Evolutionary conservation across 2,113 vertebrate species (phyloP).

Genomic region (Ovibos moschatus): DNA sequence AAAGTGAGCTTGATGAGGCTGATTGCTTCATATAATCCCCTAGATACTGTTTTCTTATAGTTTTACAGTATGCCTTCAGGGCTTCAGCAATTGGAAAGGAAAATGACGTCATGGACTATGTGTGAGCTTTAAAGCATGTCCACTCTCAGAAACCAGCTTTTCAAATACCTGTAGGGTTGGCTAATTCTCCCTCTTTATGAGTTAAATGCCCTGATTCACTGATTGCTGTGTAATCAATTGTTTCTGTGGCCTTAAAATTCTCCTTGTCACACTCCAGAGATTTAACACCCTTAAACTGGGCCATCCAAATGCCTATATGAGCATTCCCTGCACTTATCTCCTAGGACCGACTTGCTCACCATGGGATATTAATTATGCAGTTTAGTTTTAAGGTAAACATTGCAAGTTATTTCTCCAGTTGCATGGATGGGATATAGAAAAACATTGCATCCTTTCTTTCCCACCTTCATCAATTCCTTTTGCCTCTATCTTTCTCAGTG

Average conservation of each 20-base stretch:
- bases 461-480: neutral
- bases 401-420: neutral
- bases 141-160: neutral
- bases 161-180: neutral
- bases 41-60: neutral
- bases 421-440: neutral
- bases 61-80: slow-evolving; percentile 4
- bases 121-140: slow-evolving; percentile 14
- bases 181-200: neutral
- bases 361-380: neutral
- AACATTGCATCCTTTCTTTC: neutral
- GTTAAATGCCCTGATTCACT: neutral
- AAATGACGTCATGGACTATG: slow-evolving; percentile 25
- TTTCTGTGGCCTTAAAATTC: neutral
- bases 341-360: neutral
- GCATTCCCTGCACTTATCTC: neutral
- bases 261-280: neutral
- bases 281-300: neutral
- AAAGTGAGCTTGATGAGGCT: neutral
- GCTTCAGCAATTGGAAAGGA: slow-evolving; percentile 1
- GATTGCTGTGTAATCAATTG: neutral
- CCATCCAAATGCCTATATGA: neutral
- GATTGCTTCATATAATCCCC: slow-evolving; percentile 33
- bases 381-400: neutral
- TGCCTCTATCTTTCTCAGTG: neutral